Conservation (phyloP, 1,140 invertebrate genomes). For the Zaprionus gabonicus region DNA sequence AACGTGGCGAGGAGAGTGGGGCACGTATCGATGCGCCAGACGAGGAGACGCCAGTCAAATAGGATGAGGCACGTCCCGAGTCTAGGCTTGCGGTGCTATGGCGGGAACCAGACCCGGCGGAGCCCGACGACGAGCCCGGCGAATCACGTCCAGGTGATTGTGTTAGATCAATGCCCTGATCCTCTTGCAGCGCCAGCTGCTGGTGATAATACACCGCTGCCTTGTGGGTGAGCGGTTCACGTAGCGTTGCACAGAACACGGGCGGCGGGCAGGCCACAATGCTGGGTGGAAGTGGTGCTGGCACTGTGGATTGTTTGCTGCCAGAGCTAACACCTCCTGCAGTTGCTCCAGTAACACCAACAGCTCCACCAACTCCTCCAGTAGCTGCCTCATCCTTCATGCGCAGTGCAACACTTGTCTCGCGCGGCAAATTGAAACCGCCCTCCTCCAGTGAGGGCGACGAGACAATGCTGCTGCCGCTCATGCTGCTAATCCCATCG, state of each 20-base stretch:
- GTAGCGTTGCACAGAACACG: conserved; percentile 74
- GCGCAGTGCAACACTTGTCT: conserved; percentile 78
- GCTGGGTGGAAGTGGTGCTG: conserved; percentile 46
- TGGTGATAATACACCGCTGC: conserved; percentile 90
- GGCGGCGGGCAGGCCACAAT: conserved; percentile 78
- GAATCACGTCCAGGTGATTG: conserved; percentile 95
- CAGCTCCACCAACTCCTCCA: neutral
- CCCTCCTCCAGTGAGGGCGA: conserved; percentile 84
- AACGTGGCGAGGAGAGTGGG: conserved; percentile 85
- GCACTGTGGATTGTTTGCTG: conserved; percentile 54
- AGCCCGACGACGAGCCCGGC: conserved; percentile 94
- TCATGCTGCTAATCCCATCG: conserved; percentile 76
- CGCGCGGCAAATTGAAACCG: conserved; percentile 81
- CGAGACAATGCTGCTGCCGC: conserved; percentile 84
- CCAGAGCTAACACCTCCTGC: conserved; percentile 33
- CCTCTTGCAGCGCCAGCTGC: conserved; percentile 89
- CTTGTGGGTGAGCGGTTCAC: conserved; percentile 88
- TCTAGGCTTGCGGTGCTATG: conserved; percentile 96
- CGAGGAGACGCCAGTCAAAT: conserved; percentile 79
- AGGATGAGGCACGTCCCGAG: conserved; percentile 93
- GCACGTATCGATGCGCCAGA: conserved; percentile 84
- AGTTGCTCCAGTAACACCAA: conserved; percentile 1
- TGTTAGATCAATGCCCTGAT: conserved; percentile 90
- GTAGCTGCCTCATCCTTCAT: conserved; percentile 69
- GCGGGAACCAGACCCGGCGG: conserved; percentile 90